These are phyloP conservation scores for Ophioninae sp. DNA, from an alignment of 2,888 invertebrate species.

Conservation along the genomic window DNA sequence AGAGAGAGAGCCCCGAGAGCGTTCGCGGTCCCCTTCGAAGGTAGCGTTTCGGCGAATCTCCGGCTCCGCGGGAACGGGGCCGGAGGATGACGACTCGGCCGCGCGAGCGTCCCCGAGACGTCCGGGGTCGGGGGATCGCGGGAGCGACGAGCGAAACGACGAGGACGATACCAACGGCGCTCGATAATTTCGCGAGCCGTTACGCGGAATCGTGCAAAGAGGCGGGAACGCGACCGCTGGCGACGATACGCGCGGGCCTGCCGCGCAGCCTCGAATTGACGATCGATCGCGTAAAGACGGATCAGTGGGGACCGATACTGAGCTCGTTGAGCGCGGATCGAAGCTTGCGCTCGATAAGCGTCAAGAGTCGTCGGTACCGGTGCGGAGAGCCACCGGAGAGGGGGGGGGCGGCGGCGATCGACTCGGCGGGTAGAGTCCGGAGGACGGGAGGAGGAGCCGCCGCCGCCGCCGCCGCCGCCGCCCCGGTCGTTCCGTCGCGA, in stretches of 20 bases:
- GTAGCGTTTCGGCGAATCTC: too few species aligned
- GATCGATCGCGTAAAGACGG: constrained; percentile 88
- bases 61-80: too few species aligned
- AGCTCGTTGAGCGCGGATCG: constrained; percentile 88
- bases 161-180: constrained; percentile 70
- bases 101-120: constrained; percentile 53
- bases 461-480: too few species aligned
- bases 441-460: constrained; percentile 85
- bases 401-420: too few species aligned
- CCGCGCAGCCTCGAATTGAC: constrained; percentile 85
- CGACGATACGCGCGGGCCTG: constrained; percentile 76
- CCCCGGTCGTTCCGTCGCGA: constrained; percentile 86
- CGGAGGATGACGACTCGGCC: too few species aligned
- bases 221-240: constrained; percentile 74
- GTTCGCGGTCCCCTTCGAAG: background rate
- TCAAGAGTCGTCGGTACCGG: constrained; percentile 85
- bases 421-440: constrained; percentile 85
- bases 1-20: constrained; percentile 41
- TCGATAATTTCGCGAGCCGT: constrained; percentile 75
- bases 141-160: constrained; percentile 43
- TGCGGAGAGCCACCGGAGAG: constrained; percentile 83
- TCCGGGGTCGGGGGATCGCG: background rate
- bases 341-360: constrained; percentile 85
- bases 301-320: constrained; percentile 89
- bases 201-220: constrained; percentile 79